A percentile compares a stretch with the other conserved stretches of the same genome.
Conservation (phyloP, 2,888 invertebrate species). For the Eilema griseolum region DNA sequence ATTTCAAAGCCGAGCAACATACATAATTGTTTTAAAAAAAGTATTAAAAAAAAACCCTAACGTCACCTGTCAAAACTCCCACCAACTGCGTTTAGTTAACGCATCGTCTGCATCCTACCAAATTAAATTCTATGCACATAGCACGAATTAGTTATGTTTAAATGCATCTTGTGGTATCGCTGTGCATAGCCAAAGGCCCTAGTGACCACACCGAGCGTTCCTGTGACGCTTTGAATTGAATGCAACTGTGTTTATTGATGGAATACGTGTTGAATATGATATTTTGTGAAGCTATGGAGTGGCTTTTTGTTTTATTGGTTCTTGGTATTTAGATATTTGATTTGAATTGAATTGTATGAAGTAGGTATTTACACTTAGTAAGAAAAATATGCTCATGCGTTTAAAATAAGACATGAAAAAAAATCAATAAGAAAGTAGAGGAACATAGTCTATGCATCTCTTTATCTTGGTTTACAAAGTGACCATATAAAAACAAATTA, state of each 20-base stretch:
- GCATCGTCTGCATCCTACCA: conserved; percentile 54
- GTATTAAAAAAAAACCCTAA: conserved; percentile 18
- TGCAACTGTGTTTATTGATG: conserved; percentile 71
- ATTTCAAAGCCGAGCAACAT: background rate
- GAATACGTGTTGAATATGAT: conserved; percentile 66
- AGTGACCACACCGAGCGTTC: conserved; percentile 80
- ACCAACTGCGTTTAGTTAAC: conserved; percentile 55
- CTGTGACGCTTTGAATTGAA: conserved; percentile 70
- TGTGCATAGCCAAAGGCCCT: conserved; percentile 66
- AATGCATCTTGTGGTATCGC: conserved; percentile 57
- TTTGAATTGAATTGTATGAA: conserved; percentile 1
- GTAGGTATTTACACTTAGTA: too few relatives aligned
- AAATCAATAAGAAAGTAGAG: too few relatives aligned
- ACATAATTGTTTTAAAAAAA: conserved; percentile 5
- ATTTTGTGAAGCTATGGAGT: conserved; percentile 61
- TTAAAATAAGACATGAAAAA: too few relatives aligned
- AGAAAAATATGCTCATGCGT: too few relatives aligned
- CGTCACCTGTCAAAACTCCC: conserved; percentile 57
- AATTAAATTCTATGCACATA: conserved; percentile 64
- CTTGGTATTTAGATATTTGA: conserved; percentile 13
- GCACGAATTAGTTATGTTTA: conserved; percentile 76
- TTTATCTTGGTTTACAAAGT: too few relatives aligned
- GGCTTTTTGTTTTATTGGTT: conserved; percentile 35
- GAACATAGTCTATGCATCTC: too few relatives aligned
- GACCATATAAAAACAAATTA: too few relatives aligned